Evolutionary conservation across 2,797 vertebrate genomes (phyloP), one percentile per base, ranked within the genome.

Genomic region (Peromyscus attwateri): DNA sequence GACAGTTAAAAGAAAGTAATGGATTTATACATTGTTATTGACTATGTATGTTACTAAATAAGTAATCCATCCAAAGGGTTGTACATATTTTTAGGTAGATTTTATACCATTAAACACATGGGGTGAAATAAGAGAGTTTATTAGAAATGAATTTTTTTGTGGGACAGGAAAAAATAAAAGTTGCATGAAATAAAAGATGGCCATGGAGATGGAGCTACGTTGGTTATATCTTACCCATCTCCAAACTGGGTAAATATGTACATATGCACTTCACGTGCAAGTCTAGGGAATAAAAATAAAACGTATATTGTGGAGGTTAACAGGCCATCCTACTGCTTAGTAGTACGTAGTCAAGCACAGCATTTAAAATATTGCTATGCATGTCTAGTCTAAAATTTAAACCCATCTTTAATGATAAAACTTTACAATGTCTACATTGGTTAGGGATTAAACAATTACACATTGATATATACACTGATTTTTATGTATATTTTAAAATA

Each of bases 221-320:
- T 95, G 95, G 89, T 95, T 98, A 87, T 97, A 96, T 95, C 97
- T 97, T 97, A 97, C 97, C 96, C 97, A 97, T 98, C 97, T 98
- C 97, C 96, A 97, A 97, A 97, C 89, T 96, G 93, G 94, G 96
- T 96, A 97, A 97, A 97, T 96, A 97, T 96, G 96, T 96, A 97
- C 92, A 93, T 95, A 97, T 97, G 97, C 96, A 97, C 96, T 92
- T 97, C 96, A 96, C 21, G 96, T 97, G 96, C 93, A 96, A 97
- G 96, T 98, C 96, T 97, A 97, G 90, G 94, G 90, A 98, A 97
- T 96, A 98, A 98, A 98, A 97, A 97, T 97, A 97, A 98, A 97
- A 98, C 96, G 91, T 96, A 94, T 95, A 95, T 85, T 95, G 96
- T 96, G 95, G 95, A 96, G 89, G 92, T 97, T 97, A 97, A 96